Base-by-base conservation (phyloP, 2,113 vertebrate species). In the Sorex fumeus region DNA sequence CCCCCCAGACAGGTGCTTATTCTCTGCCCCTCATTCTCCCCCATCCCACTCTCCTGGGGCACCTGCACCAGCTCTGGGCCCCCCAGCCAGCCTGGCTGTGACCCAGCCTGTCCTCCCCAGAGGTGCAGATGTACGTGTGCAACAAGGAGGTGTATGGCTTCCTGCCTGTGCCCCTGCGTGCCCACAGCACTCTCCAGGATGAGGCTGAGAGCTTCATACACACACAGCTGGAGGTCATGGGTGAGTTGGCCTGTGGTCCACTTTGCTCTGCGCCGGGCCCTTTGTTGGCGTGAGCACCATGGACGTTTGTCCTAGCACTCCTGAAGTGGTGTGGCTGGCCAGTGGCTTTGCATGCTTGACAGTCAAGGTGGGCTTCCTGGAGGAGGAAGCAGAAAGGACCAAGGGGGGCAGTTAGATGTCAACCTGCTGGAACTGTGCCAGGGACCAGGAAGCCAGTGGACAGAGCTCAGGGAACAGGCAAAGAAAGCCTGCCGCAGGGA, bases 91-190 rank as follows among this genome's bases (percentile, higher is more conserved):
- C 6, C 64, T 21, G 10, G 64, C 64, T 66, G 3, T 66, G 64
- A 28, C 64, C 9, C 40, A 7, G 64, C 28, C 27, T 66, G 18
- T 21, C 13, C 8, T 30, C 11, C n/a, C 3, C 96, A 99, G 99
- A 98, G 66, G 98, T 99, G 27, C 99, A 99, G 97, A 99, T 99
- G 99, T 99, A 98, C 30, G 96, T 99, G 6, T 99, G 98, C 74
- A 99, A 99, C 95, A 98, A 95, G 96, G 99, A 98, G 92, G 96
- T 84, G 0, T 99, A 98, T 2, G 99, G 99, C 67, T 98, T 98
- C 96, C 97, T 99, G 67, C 98, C 99, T 0, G 99, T 99, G 91
- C 99, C 99, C 0, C 97, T 99, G 90, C 97, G 98, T 2, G 89
- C 98, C 8, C 98, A 99, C 88, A 98, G 98, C 96, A 97, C 98